Evolutionary conservation across 2,888 invertebrate genomes (phyloP), one percentile per base, ranked within the genome.

Genomic region (Calliphora vomitoria): DNA sequence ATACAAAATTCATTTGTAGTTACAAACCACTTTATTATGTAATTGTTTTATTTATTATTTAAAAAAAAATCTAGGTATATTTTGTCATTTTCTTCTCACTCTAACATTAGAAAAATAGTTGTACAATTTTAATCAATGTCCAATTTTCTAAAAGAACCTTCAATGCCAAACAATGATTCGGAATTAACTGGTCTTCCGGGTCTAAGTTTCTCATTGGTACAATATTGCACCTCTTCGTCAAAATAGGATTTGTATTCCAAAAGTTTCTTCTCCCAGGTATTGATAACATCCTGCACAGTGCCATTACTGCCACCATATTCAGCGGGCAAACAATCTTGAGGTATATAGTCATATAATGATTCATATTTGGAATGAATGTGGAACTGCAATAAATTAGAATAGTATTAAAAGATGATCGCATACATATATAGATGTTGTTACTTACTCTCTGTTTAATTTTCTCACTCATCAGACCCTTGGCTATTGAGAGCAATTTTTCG

Each of bases 251-350:
- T 91, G 79, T 93, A 93, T 31, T 90, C 89, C 4, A 90, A 41
- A 4, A 94, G 86, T 85, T 93, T 93, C 10, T 92, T 90, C 72
- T 92, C 92, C 94, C 93, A 94, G 6, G 90, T 90, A 55, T 92
- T 90, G 20, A 93, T 90, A n/a, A 93, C 91, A 83, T 92, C 91
- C 79, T 92, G 90, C 20, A 95, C 91, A 81, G 94, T 94, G 89
- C 95, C 95, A 89, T 95, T 95, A 50, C 94, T 94, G 71, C 96
- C 96, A 11, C 96, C 96, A 90, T 96, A 96, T 91, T 96, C 96
- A 3, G 91, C 93, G 0, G 96, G 96, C 68, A 96, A 92, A 66
- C 95, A 94, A 20, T 95, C 94, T 91, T 95, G 94, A 0, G 96
- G 96, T 68, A 96, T 94, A 85, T 94, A 91, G 89, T 95, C 94